Evolutionary conservation across 2,888 invertebrate genomes (phyloP), one percentile per base, ranked within the genome.

Genomic region (Lysandra coridon): DNA sequence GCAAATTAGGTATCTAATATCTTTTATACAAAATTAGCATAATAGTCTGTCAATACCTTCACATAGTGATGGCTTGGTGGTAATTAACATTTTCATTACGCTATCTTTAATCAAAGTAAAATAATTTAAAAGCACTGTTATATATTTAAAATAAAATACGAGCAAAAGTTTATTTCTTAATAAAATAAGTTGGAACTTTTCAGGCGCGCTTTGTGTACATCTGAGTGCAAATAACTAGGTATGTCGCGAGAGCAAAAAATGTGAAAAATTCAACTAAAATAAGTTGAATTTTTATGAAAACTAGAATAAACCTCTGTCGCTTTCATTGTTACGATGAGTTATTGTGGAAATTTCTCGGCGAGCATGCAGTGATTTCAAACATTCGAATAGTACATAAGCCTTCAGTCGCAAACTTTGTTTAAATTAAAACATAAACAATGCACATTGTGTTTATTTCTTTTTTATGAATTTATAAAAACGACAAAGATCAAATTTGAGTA

Each of bases 301-400:
- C 33, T 76, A 76, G 33, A 76, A 76, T 76, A 76, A 76, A 57
- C 57, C 76, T 30, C 76, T 76, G 75, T 53, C 76, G 53, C 76
- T 76, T 17, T 76, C 57, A 76, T 76, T 76, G 76, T 76, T 76
- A 33, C 57, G 53, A 53, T 76, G 57, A 57, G 53, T 76, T 76
- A 76, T 33, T 30, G 53, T 76, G 57, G 76, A 76, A 76, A 75
- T 53, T 57, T 76, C 33, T 33, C 76, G 17, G 14, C 53, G 33
- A 53, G 40, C 74, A 57, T 76, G 76, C 76, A 76, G 57, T 57
- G 76, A 76, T 76, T 75, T 76, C 76, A 76, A 76, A 76, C 53
- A 76, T 76, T 76, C 53, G 53, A 53, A 53, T 76, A 33, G 53
- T 57, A 76, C 57, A 30, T 57, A 53, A 76, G 57, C 53, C 30